Evolutionary conservation across 2,113 vertebrate species (phyloP).

Genomic region (Periophthalmus modestus): DNA sequence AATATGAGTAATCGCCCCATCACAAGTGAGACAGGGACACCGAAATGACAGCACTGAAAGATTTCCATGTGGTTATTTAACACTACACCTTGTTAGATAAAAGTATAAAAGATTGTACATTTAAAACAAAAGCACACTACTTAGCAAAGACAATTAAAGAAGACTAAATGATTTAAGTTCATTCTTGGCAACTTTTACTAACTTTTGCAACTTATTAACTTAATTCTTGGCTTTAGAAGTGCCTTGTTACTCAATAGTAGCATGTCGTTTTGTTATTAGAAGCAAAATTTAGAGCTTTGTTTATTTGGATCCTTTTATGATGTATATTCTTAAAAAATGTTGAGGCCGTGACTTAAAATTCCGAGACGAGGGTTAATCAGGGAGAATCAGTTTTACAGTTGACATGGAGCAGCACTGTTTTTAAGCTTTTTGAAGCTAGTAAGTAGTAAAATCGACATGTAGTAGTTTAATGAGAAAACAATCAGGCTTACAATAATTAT

Average conservation of each 20-base stretch:
- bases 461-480: no score
- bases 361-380: no score
- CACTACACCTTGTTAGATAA: background rate
- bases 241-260: background rate
- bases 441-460: no score
- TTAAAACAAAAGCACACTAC: no score
- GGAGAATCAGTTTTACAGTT: no score
- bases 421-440: no score
- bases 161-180: background rate
- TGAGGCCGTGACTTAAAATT: no score
- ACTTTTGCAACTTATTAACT: background rate
- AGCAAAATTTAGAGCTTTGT: background rate
- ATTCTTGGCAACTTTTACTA: background rate
- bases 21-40: background rate
- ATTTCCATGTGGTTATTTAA: background rate
- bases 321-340: no score
- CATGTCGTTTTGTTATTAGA: background rate
- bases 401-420: no score
- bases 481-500: no score
- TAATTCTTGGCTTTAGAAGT: background rate
- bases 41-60: background rate
- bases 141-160: background rate
- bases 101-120: no score
- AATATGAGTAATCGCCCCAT: slow-evolving; percentile 5
- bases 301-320: no score